Base-by-base conservation (phyloP, 1,140 invertebrate species). In the Aphaenogaster floridana region DNA sequence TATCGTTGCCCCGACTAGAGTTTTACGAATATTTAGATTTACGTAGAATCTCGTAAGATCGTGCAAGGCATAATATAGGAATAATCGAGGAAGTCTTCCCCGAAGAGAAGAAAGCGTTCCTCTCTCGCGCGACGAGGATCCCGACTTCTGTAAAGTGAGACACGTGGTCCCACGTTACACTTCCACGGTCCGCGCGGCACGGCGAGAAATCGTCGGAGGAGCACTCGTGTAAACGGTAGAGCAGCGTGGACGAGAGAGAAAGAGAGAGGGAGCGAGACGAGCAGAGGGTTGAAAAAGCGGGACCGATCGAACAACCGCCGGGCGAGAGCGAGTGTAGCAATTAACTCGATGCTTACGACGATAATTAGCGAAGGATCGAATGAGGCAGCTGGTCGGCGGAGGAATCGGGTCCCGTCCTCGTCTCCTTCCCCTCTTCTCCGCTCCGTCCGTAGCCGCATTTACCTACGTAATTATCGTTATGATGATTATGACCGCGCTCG, bases 381-480 rank as follows among this genome's bases (percentile, higher is more conserved):
- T 91, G 87, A 94, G 93, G 92, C 94, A 95, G 94, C 93, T 95
- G 94, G 94, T 68, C 88, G 91, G 94, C 94, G 94, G 77, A 57
- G 91, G 87, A 91, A 92, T 90, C 86, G 90, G 71, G 76, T 76
- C 89, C 68, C 68, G 66, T 86, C 87, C 74, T 64, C 68, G n/a
- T 81, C 48, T 84, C 59, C 42, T 54, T 63, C 66, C 34, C 54
- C 8, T 54, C 68, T n/a, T 68, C 68, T 21, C 54, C 17, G 39
- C 57, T 15, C 66, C 57, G 28, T 52, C 64, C 79, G 74, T 91
- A 86, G 74, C 77, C 89, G 87, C 94, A 95, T 95, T 95, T 95
- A 95, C 93, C 93, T 94, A 94, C 92, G 93, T 95, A 94, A 95
- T 95, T 94, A 94, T 95, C 94, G 87, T 94, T 92, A 93, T 93